These are phyloP conservation scores for Ceryle rudis DNA, from an alignment of 2,797 vertebrate species.

Conservation along the genomic window DNA sequence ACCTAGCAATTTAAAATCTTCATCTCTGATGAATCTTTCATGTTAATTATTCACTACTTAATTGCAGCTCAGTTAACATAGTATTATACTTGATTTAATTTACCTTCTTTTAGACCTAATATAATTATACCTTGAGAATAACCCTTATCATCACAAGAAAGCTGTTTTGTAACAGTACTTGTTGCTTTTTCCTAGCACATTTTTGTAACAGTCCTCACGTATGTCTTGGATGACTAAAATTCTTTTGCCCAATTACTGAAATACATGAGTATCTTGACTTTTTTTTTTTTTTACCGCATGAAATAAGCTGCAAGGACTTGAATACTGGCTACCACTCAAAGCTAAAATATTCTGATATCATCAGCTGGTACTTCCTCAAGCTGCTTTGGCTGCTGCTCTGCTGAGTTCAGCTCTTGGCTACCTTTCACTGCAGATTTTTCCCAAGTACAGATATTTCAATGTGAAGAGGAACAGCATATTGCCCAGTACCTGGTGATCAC, in stretches of 20 bases:
- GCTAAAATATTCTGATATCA: slow-evolving; percentile 64
- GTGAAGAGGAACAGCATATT: neutral
- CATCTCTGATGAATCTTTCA: neutral
- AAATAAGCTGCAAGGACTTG: neutral
- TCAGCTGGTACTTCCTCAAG: slow-evolving; percentile 29
- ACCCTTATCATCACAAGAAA: neutral
- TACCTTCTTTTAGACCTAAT: neutral
- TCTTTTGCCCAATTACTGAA: neutral
- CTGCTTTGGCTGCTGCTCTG: slow-evolving; percentile 15
- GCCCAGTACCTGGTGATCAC: neutral
- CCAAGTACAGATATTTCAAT: neutral
- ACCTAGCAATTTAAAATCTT: neutral
- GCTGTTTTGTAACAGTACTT: neutral
- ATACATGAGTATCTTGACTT: neutral
- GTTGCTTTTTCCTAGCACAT: neutral
- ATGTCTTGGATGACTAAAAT: neutral
- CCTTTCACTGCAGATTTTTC: slow-evolving; percentile 18
- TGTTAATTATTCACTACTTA: neutral
- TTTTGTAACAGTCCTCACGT: neutral
- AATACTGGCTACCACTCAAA: slow-evolving; percentile 14
- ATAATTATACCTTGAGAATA: neutral
- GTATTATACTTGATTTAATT: neutral
- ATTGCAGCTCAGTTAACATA: neutral
- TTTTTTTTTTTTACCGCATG: neutral
- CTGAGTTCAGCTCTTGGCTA: slow-evolving; percentile 57